Evolutionary conservation across 2,888 invertebrate genomes (phyloP).

Genomic region (Amphipoea oculea): DNA sequence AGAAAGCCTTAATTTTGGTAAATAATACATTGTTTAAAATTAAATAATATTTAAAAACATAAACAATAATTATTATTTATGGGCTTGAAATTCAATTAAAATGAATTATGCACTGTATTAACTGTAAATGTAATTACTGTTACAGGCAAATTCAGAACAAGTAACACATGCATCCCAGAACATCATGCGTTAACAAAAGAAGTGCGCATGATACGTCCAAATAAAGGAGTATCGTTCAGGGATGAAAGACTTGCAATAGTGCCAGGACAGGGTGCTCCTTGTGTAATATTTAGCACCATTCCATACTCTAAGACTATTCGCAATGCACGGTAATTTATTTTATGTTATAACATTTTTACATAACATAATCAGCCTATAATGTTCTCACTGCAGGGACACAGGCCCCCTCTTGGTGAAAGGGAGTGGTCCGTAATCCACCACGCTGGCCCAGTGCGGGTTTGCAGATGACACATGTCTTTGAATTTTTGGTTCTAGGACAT

Average conservation of each 20-base stretch:
- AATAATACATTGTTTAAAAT: slow-evolving; percentile 41
- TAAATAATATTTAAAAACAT: slow-evolving; percentile 10
- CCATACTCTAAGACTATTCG: slow-evolving; percentile 94
- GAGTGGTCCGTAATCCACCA: too few relatives aligned
- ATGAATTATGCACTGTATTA: slow-evolving; percentile 26
- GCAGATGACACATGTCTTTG: too few relatives aligned
- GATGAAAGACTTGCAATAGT: slow-evolving; percentile 96
- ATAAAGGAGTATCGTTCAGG: slow-evolving; percentile 92
- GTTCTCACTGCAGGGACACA: too few relatives aligned
- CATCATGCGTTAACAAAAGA: slow-evolving; percentile 90
- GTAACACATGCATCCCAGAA: slow-evolving; percentile 89
- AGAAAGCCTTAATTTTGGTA: slow-evolving; percentile 94
- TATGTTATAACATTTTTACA: slow-evolving; percentile 1
- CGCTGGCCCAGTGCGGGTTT: too few relatives aligned
- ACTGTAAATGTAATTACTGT: slow-evolving; percentile 35
- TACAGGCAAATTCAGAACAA: slow-evolving; percentile 88
- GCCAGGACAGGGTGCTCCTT: slow-evolving; percentile 94
- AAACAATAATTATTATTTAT: slow-evolving; percentile 14
- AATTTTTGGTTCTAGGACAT: too few relatives aligned
- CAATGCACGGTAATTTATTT: slow-evolving; percentile 89
- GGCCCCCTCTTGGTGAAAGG: too few relatives aligned
- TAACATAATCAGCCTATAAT: too few relatives aligned
- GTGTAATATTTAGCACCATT: slow-evolving; percentile 96
- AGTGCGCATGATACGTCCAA: slow-evolving; percentile 91
- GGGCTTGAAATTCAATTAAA: neutral